phyloP scores from a whole-genome alignment of 2,113 vertebrate genomes.

The Zosterops hypoxanthus region DNA sequence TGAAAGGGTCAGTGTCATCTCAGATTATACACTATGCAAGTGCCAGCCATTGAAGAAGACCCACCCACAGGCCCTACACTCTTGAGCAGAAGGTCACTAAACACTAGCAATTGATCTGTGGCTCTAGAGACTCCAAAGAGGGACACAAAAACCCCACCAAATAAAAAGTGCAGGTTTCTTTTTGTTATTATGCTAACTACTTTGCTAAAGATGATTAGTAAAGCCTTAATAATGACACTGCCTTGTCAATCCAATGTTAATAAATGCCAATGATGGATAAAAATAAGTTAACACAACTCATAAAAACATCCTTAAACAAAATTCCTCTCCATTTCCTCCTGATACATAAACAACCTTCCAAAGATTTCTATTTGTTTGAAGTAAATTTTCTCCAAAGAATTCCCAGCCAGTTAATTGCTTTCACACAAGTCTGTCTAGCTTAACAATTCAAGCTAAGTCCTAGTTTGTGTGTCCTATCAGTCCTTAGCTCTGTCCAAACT shows the following conservation, averaged over 20 bases:
- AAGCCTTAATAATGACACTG: background rate
- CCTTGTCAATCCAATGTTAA: background rate
- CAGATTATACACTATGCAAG: background rate
- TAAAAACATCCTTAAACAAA: background rate
- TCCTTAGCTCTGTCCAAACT: background rate
- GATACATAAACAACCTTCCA: background rate
- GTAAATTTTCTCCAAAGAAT: background rate
- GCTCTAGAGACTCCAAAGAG: background rate
- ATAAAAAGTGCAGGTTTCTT: background rate
- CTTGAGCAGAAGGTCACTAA: conserved; percentile 29
- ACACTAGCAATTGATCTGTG: conserved; percentile 32
- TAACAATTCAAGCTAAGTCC: background rate
- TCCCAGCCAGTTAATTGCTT: background rate
- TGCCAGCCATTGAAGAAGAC: background rate
- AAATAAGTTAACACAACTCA: background rate
- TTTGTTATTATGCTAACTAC: background rate
- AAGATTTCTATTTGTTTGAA: background rate
- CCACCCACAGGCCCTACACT: background rate
- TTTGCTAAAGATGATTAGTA: background rate
- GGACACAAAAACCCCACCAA: background rate
- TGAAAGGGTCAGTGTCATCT: conserved; percentile 30
- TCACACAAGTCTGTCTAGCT: background rate
- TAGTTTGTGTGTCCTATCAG: background rate
- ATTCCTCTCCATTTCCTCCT: background rate
- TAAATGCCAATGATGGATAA: background rate